These are phyloP conservation scores for Pyrocephalus nanus DNA, from an alignment of 2,797 vertebrate genomes.

Conservation along the genomic window DNA sequence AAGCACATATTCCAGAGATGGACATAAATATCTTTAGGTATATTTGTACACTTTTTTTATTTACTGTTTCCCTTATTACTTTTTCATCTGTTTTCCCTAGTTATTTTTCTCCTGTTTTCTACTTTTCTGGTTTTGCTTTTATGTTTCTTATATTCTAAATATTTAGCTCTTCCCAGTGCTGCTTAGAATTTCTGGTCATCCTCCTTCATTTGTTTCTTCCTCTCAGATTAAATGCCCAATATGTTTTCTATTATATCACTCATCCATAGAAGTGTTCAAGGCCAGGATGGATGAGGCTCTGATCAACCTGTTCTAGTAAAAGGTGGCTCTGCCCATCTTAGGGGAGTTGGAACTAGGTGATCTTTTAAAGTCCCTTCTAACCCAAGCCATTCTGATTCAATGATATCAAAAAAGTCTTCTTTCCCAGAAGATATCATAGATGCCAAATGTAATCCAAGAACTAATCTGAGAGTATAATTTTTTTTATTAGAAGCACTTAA, in stretches of 20 bases:
- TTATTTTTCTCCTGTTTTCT: background rate
- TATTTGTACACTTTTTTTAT: background rate
- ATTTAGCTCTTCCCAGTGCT: background rate
- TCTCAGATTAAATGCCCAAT: background rate
- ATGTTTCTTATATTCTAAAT: background rate
- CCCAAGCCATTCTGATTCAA: background rate
- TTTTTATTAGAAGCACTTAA: background rate
- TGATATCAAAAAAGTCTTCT: no score
- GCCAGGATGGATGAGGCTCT: accelerated
- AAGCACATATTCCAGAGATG: background rate
- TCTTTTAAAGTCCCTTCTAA: background rate
- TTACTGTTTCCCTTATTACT: background rate
- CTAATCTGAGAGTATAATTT: background rate
- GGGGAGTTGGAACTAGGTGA: background rate
- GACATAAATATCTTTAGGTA: background rate
- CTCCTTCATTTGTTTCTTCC: background rate
- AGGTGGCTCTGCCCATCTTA: accelerated
- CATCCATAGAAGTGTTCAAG: background rate
- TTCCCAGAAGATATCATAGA: background rate
- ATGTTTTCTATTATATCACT: background rate
- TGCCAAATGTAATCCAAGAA: background rate
- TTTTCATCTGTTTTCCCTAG: background rate
- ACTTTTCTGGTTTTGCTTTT: background rate
- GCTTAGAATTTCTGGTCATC: background rate
- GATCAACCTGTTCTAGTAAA: background rate